Conservation (phyloP, 2,888 invertebrate genomes). For the Palloptera scutellata region DNA sequence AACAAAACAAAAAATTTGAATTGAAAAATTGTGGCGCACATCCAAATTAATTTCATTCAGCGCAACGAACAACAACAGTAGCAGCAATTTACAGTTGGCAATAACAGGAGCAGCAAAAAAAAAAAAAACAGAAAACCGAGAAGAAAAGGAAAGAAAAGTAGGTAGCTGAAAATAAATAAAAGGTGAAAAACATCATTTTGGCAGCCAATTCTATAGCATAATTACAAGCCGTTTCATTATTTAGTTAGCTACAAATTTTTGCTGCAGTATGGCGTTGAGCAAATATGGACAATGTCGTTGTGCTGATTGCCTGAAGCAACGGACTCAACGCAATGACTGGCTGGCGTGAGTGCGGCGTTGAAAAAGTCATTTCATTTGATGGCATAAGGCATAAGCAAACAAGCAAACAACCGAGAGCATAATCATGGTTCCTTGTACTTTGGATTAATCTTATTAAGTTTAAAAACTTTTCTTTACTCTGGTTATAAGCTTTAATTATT, state of each 20-base stretch:
- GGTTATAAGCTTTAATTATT: too few species aligned
- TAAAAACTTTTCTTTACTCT: too few species aligned
- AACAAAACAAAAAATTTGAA: too few species aligned
- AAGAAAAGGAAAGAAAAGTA: background rate
- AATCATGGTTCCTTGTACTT: too few species aligned
- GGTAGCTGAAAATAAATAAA: background rate
- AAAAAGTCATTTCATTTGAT: background rate
- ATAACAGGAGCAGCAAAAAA: background rate
- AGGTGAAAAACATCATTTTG: conserved; percentile 2
- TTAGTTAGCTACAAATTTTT: background rate
- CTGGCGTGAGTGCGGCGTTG: background rate
- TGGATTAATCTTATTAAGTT: too few species aligned
- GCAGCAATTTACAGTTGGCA: too few species aligned
- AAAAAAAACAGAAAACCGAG: background rate
- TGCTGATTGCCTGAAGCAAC: background rate
- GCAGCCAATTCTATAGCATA: conserved; percentile 4
- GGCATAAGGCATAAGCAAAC: background rate
- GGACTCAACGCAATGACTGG: background rate
- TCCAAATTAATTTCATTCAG: too few species aligned
- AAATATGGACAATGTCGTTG: background rate
- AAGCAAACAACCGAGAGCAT: too few species aligned
- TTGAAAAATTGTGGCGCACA: too few species aligned
- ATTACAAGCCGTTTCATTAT: background rate
- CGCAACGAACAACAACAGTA: too few species aligned
- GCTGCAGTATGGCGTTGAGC: background rate